A percentile compares a stretch with the other conserved stretches of the same genome.
Conservation (phyloP, 2,888 invertebrate species). For the Drosophila emarginata region DNA sequence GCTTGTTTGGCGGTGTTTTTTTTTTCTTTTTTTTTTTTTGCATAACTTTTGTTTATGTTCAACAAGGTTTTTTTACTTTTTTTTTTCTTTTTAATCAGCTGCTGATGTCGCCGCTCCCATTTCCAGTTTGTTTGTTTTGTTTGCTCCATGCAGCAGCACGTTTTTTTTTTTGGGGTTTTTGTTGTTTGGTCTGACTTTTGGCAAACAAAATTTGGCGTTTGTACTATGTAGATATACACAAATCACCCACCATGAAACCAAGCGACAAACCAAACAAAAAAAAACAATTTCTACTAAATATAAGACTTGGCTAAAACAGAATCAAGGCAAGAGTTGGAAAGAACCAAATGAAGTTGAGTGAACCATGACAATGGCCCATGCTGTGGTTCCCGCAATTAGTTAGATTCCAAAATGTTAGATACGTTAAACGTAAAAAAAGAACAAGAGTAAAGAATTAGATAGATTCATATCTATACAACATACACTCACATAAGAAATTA, state of each 20-base stretch:
- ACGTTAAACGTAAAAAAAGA: not conserved
- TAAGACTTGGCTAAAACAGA: slow-evolving; percentile 27
- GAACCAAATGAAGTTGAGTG: not conserved
- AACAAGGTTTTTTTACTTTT: slow-evolving; percentile 34
- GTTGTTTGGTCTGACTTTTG: slow-evolving; percentile 34
- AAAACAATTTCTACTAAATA: not conserved
- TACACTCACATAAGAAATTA: not conserved
- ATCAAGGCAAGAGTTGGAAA: not conserved
- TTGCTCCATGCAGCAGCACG: slow-evolving; percentile 66
- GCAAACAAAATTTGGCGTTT: slow-evolving; percentile 6
- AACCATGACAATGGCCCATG: not conserved
- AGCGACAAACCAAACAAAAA: not conserved
- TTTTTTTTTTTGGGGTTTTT: slow-evolving; percentile 22
- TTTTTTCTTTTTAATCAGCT: slow-evolving; percentile 14
- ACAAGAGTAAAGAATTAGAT: not conserved
- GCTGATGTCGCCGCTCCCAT: slow-evolving; percentile 38
- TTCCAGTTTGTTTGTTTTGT: slow-evolving; percentile 43
- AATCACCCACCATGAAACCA: slow-evolving; percentile 12
- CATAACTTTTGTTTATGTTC: slow-evolving; percentile 59
- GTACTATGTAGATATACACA: slow-evolving; percentile 8
- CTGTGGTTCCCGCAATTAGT: slow-evolving; percentile 2
- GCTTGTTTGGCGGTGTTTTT: slow-evolving; percentile 26
- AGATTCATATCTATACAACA: not conserved
- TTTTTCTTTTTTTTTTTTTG: slow-evolving; percentile 27
- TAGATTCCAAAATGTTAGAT: not conserved